Evolutionary conservation across 1,140 invertebrate species (phyloP), one percentile per base, ranked within the genome.

Genomic region (Lepidurus arcticus): DNA sequence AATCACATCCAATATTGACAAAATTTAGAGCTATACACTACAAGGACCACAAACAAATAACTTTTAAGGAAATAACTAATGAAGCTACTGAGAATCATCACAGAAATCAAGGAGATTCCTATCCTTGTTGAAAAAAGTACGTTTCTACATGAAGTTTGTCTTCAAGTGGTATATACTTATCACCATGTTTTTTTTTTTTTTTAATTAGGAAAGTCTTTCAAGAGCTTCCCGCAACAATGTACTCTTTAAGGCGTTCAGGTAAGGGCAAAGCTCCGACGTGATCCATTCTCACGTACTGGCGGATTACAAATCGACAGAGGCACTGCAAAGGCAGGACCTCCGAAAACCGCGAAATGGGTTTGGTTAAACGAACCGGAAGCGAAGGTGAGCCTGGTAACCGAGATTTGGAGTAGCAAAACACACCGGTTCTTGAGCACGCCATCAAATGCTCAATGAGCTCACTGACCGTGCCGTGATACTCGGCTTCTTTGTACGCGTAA

Each of bases 281-380:
- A 82, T 92, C 91, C 79, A 90, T 85, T 80, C 90, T 86, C 77
- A 89, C 90, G 84, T 90, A 88, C 81, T 92, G 90, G 81, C 92
- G 86, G 79, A 94, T 92, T 24, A 92, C 90, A 85, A 93, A 92
- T 76, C 92, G 87, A 82, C 92, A 93, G 26, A 94, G 85, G 84
- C 92, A 91, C 83, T 92, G 90, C 79, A 94, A 85, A 76, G 90
- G 90, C 80, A 90, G 87, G 75, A 93, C 90, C 84, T 92, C 88
- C 26, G 88, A 90, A 82, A 92, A 93, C 78, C 92, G 86, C 75
- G 92, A 93, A 11, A 94, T 87, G 24, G 92, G 92, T 83, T 91
- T 91, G 45, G 90, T 91, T n/a, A 94, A 84, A 77, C 91, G 87
- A 44, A 92, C 91, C 24, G 91, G 90, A 84, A 91, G 91, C 76